A percentile compares a stretch with the other conserved stretches of the same genome.
phyloP scores from a whole-genome alignment of 1,140 invertebrate genomes.

The Galendromus occidentalis region DNA sequence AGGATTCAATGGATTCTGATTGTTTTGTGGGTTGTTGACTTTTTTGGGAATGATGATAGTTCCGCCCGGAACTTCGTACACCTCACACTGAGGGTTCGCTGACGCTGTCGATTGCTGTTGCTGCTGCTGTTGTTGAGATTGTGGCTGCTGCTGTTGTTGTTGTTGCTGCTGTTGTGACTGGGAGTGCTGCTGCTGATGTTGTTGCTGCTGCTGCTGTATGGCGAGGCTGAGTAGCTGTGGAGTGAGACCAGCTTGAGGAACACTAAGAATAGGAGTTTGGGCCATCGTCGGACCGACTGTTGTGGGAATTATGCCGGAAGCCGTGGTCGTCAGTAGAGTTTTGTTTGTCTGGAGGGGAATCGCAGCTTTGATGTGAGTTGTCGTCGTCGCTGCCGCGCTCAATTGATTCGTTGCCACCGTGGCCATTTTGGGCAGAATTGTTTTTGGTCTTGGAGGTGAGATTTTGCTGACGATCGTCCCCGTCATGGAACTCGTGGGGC shows the following conservation, averaged over 20 bases:
- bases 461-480: neutral
- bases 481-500: neutral
- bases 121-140: neutral
- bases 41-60: constrained; percentile 6
- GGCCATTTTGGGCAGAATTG: neutral
- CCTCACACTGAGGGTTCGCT: neutral
- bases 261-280: neutral
- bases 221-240: neutral
- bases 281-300: neutral
- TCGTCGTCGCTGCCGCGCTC: neutral
- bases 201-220: neutral
- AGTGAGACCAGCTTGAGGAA: neutral
- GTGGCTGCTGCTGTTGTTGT: neutral
- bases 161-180: neutral
- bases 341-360: neutral
- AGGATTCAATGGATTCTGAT: neutral
- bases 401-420: neutral
- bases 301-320: neutral
- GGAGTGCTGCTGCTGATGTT: neutral
- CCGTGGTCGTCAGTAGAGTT: neutral
- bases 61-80: constrained; percentile 5
- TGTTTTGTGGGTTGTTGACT: neutral
- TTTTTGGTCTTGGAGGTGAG: constrained; percentile 5
- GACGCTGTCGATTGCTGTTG: neutral
- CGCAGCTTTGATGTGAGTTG: neutral